A percentile compares a stretch with the other conserved stretches of the same genome.
Evolutionary conservation across 2,113 vertebrate genomes (phyloP).

Genomic region (Neotragus pygmaeus): DNA sequence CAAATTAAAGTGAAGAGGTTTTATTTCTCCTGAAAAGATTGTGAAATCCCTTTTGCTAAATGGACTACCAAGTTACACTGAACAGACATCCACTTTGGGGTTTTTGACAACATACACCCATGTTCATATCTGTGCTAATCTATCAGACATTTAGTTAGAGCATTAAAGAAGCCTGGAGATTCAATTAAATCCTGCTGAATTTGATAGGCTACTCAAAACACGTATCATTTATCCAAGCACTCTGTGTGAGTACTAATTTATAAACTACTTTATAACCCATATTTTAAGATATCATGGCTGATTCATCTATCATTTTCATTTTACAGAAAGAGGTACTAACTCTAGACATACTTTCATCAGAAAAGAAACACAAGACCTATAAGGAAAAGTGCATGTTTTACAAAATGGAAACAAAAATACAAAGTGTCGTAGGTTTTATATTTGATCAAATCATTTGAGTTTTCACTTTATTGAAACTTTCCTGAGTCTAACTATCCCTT

Average conservation of each 20-base stretch:
- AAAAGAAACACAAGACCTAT: not conserved
- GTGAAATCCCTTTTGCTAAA: not conserved
- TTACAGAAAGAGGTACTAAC: not conserved
- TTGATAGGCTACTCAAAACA: conserved; percentile 18
- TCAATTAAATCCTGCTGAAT: conserved; percentile 17
- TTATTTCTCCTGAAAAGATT: conserved; percentile 12
- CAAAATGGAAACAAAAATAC: conserved; percentile 12
- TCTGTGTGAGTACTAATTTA: conserved; percentile 2
- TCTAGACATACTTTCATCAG: not conserved
- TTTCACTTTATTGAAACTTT: conserved; percentile 3
- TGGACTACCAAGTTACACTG: not conserved
- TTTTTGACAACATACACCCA: not conserved
- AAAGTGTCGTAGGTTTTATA: not conserved
- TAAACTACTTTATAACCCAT: not conserved
- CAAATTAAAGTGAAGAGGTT: conserved; percentile 39
- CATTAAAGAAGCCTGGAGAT: conserved; percentile 4
- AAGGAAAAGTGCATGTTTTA: not conserved
- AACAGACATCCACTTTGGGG: not conserved
- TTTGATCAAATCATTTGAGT: not conserved
- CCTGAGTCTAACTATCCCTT: not conserved
- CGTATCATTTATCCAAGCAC: not conserved
- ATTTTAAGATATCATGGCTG: conserved; percentile 38
- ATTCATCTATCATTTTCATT: conserved; percentile 35
- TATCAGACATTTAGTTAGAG: conserved; percentile 24
- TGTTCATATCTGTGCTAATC: conserved; percentile 10